A percentile compares a stretch with the other conserved stretches of the same genome.
Evolutionary conservation across 2,797 vertebrate genomes (phyloP).

Genomic region (Mareca strepera): DNA sequence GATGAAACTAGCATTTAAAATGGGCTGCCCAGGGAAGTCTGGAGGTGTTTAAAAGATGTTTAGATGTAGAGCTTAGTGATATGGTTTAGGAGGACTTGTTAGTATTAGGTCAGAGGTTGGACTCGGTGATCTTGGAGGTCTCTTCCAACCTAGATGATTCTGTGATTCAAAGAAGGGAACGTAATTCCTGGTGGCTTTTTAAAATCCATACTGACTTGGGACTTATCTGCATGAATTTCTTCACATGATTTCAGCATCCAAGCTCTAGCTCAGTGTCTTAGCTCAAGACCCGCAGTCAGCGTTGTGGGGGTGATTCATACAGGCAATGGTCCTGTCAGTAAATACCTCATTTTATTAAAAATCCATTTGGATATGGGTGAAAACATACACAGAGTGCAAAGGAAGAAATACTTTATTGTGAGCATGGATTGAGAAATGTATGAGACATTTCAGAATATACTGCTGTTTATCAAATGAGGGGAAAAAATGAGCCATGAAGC

Average conservation of each 20-base stretch:
- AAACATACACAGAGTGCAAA: background rate
- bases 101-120: too few species aligned
- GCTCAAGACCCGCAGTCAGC: background rate
- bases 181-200: background rate
- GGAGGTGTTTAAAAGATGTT: too few species aligned
- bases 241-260: background rate
- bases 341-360: background rate
- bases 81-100: too few species aligned
- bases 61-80: too few species aligned
- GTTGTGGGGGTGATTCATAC: background rate
- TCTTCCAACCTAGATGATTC: too few species aligned
- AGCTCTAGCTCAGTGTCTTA: background rate
- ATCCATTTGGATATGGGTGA: background rate
- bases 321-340: background rate
- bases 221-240: background rate
- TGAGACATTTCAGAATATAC: conserved; percentile 60
- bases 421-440: conserved; percentile 42
- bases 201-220: background rate
- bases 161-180: background rate
- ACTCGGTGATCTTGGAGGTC: too few species aligned
- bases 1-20: background rate
- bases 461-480: conserved; percentile 27
- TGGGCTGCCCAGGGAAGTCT: too few species aligned
- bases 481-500: conserved; percentile 36
- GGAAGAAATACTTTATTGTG: conserved; percentile 74